Evolutionary conservation across 2,797 vertebrate genomes (phyloP).

Genomic region (Propithecus deckenii): DNA sequence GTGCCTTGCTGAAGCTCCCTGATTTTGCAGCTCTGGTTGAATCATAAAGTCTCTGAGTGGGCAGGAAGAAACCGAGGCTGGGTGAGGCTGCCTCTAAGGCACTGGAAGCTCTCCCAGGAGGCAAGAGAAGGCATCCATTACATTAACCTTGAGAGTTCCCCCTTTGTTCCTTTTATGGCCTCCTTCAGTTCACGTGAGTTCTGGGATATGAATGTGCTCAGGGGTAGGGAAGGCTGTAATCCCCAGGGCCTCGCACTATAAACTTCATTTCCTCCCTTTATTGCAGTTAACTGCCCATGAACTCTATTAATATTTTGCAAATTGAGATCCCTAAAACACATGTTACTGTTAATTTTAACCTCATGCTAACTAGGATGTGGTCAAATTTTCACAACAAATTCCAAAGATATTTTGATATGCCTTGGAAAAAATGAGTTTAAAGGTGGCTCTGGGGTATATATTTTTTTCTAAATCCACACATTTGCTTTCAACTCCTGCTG

Average conservation of each 20-base stretch:
- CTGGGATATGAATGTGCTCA: slow-evolving; percentile 58
- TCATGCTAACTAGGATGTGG: slow-evolving; percentile 78
- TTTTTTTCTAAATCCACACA: slow-evolving; percentile 21
- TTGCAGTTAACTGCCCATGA: slow-evolving; percentile 78
- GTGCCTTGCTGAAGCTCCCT: background rate
- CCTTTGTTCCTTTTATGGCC: background rate
- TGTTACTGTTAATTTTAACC: slow-evolving; percentile 78
- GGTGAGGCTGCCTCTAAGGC: background rate
- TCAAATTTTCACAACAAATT: slow-evolving; percentile 77
- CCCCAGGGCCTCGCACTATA: slow-evolving; percentile 57
- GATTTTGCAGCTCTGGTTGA: background rate
- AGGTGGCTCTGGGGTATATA: slow-evolving; percentile 33
- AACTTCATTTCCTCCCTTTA: slow-evolving; percentile 77
- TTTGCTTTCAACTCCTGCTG: slow-evolving; percentile 53
- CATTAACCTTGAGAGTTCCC: background rate
- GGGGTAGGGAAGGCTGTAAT: slow-evolving; percentile 51
- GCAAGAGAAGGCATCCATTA: background rate
- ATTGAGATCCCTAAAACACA: slow-evolving; percentile 75
- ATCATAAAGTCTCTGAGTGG: background rate
- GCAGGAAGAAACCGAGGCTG: background rate
- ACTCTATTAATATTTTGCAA: slow-evolving; percentile 79
- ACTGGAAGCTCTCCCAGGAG: background rate
- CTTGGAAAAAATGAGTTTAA: slow-evolving; percentile 69
- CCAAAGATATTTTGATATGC: slow-evolving; percentile 71
- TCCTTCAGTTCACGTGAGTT: slow-evolving; percentile 47